These are phyloP conservation scores for Carpatolechia fugitivella DNA, from an alignment of 2,888 invertebrate genomes.

Conservation along the genomic window DNA sequence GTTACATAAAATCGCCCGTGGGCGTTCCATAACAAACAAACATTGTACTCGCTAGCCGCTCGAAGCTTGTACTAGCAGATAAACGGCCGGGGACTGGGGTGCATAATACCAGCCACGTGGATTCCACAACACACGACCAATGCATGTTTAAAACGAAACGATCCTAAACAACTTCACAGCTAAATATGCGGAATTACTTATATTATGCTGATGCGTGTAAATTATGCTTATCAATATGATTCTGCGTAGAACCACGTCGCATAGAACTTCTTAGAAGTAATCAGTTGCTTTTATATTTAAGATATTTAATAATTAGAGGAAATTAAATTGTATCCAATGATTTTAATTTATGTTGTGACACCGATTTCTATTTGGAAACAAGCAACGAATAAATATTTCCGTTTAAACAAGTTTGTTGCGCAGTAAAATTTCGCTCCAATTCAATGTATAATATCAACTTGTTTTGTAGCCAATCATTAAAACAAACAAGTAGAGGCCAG, in stretches of 20 bases:
- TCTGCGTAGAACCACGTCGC: conserved; percentile 21
- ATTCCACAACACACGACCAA: conserved; percentile 18
- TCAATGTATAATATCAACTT: conserved; percentile 13
- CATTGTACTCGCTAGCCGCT: conserved; percentile 21
- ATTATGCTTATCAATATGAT: conserved; percentile 8
- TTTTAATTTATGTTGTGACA: conserved; percentile 1
- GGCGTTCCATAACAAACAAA: not conserved
- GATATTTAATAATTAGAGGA: not conserved
- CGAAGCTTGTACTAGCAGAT: conserved; percentile 33
- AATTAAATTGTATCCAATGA: not conserved
- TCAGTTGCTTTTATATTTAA: too few relatives aligned
- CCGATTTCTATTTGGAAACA: conserved; percentile 10
- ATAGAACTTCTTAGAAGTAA: not conserved
- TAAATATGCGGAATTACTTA: conserved; percentile 16
- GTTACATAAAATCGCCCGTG: not conserved
- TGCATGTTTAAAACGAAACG: conserved; percentile 22
- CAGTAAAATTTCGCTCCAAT: conserved; percentile 42
- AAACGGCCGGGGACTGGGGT: conserved; percentile 30
- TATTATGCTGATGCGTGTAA: conserved; percentile 12
- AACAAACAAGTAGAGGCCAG: not conserved
- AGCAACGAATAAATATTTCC: conserved; percentile 27
- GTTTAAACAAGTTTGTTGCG: conserved; percentile 53
- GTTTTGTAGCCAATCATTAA: conserved; percentile 6
- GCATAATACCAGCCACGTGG: conserved; percentile 36
- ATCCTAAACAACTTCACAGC: conserved; percentile 21